Base-by-base conservation (phyloP, 2,888 invertebrate species). In the Saturnia pavonia region DNA sequence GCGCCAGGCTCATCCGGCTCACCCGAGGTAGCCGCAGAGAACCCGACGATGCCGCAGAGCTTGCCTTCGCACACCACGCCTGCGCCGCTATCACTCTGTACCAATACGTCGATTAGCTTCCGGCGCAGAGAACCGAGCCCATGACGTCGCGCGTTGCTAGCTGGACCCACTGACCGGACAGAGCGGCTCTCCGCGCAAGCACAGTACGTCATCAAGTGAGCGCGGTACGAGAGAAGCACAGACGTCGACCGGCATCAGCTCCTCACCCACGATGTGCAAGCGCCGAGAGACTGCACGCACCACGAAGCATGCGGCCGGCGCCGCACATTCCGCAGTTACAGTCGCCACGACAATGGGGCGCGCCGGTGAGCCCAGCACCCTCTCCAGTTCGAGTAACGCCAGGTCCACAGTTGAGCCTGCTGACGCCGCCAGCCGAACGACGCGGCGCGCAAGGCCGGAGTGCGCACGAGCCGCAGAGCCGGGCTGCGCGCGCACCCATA, bases 31-130 rank as follows among this genome's bases (percentile, higher is more conserved):
- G 2, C 68, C 71, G 74, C 76, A 72, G 84, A 82, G 67, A 80
- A 80, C 75, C 85, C 84, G 79, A 90, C 73, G 78, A 90, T 89
- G 76, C 87, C 91, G 82, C 91, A 89, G 81, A 91, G 83, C 82
- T 85, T 86, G 77, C 90, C 90, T 71, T 76, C 85, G 81, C 91
- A 90, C 75, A 91, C 90, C 70, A 91, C 86, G 74, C 89, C 91
- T 54, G 88, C 85, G 69, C 91, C 91, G 79, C 88, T 78, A 74
- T 91, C 91, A 69, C 78, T 82, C 90, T 89, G 79, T 70, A 69
- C 51, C 42, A 70, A 67, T 4, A n/a, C 25, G 43, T 34, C 34
- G 2, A 34, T 34, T 4, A 34, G 34, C 34, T 34, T 34, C 34
- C 34, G 3, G 34, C 34, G 6, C 6, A 34, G 2, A 34, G 34